Evolutionary conservation across 1,140 invertebrate genomes (phyloP), one percentile per base, ranked within the genome.

Genomic region (Helicoverpa armigera): DNA sequence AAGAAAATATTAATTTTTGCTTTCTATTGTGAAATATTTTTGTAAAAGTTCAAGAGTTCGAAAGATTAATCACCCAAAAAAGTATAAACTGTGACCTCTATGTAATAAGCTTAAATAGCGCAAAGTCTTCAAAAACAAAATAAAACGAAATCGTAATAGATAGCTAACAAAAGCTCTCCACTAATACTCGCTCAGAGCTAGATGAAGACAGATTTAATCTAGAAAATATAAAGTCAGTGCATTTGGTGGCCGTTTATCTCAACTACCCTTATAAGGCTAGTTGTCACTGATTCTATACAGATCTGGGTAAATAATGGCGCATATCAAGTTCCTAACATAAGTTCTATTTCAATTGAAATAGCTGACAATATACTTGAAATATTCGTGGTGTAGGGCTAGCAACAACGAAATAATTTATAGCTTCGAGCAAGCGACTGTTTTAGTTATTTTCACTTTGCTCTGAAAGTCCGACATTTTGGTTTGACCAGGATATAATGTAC

Each of bases 351-450:
- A 70, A 70, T 70, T 53, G 67, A 54, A 70, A 70, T 70, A n/a
- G 67, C 67, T 70, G 67, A 70, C 50, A 70, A 70, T 70, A 70
- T 70, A 31, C 18, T 54, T 70, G 67, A 54, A 70, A 70, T 70
- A 70, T 70, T 70, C 67, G 18, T 53, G 18, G 48, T 53, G 48
- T 70, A 51, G 50, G 67, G 5, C 48, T 53, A 18, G 18, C 11
- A 50, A 67, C 63, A 67, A 29, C 67, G 48, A 53, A 53, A 70
- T 70, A 70, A 70, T 70, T 70, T 70, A 70, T 54, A 14, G 18
- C 3, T 70, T 13, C 12, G 14, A 70, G 18, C 67, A 29, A 48
- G 50, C 50, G 23, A 54, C 50, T 65, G 7, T 70, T 50, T 70
- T 70, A 65, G 31, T 65, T 65, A 65, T 65, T 65, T 13, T n/a